Percentiles rank a stretch among this genome's conserved stretches.
Conservation (phyloP, 1,140 invertebrate species). For the Hyles euphorbiae region DNA sequence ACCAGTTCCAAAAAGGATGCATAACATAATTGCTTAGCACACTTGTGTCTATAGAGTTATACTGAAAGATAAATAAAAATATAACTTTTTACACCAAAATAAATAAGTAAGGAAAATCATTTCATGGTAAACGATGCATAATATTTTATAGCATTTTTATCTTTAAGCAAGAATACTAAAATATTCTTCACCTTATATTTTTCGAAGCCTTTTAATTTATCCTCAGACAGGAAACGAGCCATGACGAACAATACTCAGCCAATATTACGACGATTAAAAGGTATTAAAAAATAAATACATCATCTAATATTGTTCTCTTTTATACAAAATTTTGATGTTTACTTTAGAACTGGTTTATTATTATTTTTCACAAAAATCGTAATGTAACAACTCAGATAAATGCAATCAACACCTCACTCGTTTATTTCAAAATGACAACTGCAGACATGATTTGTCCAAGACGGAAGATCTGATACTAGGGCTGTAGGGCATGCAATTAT, state of each 20-base stretch:
- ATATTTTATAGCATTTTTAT: slow-evolving; percentile 6
- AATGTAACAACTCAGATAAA: too few relatives aligned
- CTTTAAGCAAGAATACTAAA: background rate
- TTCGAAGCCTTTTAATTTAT: slow-evolving; percentile 69
- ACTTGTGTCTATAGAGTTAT: slow-evolving; percentile 94
- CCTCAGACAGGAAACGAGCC: slow-evolving; percentile 61
- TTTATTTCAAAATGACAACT: too few relatives aligned
- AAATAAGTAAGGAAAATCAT: slow-evolving; percentile 1
- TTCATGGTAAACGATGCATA: background rate
- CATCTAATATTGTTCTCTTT: too few relatives aligned
- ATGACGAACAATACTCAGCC: slow-evolving; percentile 21
- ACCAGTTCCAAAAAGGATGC: slow-evolving; percentile 98
- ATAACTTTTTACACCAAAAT: background rate
- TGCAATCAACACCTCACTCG: too few relatives aligned
- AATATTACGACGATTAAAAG: too few relatives aligned
- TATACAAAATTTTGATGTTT: too few relatives aligned
- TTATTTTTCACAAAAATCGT: too few relatives aligned
- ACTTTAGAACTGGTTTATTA: too few relatives aligned
- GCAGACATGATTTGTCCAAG: too few relatives aligned
- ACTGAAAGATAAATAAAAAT: slow-evolving; percentile 81
- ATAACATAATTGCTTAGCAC: slow-evolving; percentile 96
- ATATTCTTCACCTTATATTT: slow-evolving; percentile 63
- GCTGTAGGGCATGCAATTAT: too few relatives aligned
- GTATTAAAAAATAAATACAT: too few relatives aligned
- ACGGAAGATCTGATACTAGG: too few relatives aligned